Evolutionary conservation across 2,113 vertebrate species (phyloP), one percentile per base, ranked within the genome.

Genomic region (Alligator mississippiensis): DNA sequence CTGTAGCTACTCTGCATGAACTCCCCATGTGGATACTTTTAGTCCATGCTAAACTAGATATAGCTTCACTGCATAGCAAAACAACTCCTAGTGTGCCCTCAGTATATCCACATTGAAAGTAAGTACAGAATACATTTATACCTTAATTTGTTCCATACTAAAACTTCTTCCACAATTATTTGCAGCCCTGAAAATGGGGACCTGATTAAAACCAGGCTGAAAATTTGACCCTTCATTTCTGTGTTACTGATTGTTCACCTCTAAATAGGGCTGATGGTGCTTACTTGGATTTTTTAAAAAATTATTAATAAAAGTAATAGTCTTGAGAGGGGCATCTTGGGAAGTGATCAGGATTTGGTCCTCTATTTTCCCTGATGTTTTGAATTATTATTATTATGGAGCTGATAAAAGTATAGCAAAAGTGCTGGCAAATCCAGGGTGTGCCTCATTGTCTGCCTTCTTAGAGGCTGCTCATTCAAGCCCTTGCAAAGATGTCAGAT

Each of bases 351-450:
- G 75, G 5, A 63, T 30, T 38, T 81, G 57, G 47, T 24, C 61
- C 28, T 57, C n/a, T n/a, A 30, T 3, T 5, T 21, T 66, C 5
- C 0, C 1, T 1, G 47, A 34, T 57, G 30, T 17, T 21, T 78
- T 63, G 68, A 64, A 60, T 74, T 82, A 17, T 22, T 79, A 17
- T 22, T 79, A 62, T n/a, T 12, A 17, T 17, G 57, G 55, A 81
- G 57, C 11, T 15, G 54, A 82, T 84, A 77, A 27, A 72, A 78
- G 55, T 15, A 34, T 28, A 34, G 61, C 8, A 81, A 34, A 78
- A 76, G 4, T 30, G 7, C 24, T 85, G 72, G 54, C 28, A 84
- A 93, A 38, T 17, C 19, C 10, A 28, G 47, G 24, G 2, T 54
- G 11, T 34, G 11, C 22, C 22, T 18, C 18, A 58, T 17, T 79